Percentiles rank a stretch among this genome's conserved stretches.
Conservation (phyloP, 2,113 vertebrate genomes). For the Jaculus jaculus region DNA sequence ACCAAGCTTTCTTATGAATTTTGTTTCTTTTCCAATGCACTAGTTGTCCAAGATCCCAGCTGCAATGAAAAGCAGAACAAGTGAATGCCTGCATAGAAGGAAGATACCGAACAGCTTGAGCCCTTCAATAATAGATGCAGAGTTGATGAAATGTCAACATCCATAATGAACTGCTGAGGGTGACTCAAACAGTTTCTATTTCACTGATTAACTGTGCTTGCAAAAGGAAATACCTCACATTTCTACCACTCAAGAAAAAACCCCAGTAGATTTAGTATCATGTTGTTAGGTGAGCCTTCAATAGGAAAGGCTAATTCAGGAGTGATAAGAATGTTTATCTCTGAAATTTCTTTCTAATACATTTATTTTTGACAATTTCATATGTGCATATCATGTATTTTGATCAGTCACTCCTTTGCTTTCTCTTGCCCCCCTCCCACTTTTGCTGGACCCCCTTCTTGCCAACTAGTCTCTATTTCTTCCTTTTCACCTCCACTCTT, state of each 20-base stretch:
- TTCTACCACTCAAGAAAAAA: not conserved
- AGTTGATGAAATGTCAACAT: conserved; percentile 30
- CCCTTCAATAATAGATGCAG: conserved; percentile 20
- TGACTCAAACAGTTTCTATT: not conserved
- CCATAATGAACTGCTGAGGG: not conserved
- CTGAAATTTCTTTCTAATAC: not conserved
- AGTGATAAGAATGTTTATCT: not conserved
- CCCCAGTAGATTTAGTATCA: not conserved
- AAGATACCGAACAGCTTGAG: not conserved
- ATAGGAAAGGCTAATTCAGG: not conserved
- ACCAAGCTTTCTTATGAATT: not conserved
- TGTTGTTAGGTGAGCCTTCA: not conserved
- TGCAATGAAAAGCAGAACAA: not conserved
- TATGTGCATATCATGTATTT: too few species aligned
- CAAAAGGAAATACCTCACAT: not conserved
- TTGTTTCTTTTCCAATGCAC: not conserved
- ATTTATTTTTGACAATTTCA: too few species aligned
- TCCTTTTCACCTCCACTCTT: too few species aligned
- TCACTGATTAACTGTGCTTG: not conserved
- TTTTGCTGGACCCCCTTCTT: too few species aligned
- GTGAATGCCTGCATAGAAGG: not conserved
- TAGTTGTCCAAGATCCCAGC: not conserved
- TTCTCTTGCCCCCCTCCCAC: too few species aligned
- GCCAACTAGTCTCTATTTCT: too few species aligned
- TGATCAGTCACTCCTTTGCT: too few species aligned